Conservation (phyloP, 2,113 vertebrate species). For the Axis porcinus region DNA sequence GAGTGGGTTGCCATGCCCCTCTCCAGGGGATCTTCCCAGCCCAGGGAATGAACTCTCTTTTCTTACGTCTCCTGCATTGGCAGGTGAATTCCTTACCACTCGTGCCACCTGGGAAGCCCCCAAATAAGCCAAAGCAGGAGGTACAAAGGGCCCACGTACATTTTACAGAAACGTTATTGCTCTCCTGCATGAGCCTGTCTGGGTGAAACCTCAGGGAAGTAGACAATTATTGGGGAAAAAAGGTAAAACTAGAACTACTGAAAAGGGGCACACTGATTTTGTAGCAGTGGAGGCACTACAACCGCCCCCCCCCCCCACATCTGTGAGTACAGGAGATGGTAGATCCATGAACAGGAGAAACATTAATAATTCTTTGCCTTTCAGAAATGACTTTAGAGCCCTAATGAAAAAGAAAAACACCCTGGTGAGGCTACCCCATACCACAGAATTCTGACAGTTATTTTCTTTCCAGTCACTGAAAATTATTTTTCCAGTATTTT, state of each 20-base stretch:
- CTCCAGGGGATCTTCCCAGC: background rate
- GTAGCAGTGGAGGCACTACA: background rate
- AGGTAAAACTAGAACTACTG: background rate
- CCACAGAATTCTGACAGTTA: background rate
- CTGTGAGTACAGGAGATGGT: background rate
- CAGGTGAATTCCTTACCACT: background rate
- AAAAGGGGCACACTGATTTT: background rate
- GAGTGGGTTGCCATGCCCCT: background rate
- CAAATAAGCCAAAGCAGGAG: background rate
- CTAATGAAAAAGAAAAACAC: background rate
- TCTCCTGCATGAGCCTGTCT: background rate
- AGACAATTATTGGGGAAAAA: background rate
- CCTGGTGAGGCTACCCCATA: background rate
- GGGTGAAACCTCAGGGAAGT: background rate
- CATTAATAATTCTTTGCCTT: background rate
- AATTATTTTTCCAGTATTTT: background rate
- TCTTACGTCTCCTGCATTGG: background rate
- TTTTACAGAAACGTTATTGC: background rate
- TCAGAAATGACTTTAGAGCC: background rate
- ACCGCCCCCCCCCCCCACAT: background rate
- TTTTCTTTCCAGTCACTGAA: background rate
- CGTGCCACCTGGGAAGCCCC: background rate
- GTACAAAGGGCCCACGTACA: background rate
- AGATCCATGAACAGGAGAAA: background rate
- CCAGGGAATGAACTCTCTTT: background rate